Evolutionary conservation across 2,797 vertebrate genomes (phyloP).

Genomic region (Pipistrellus nathusii): DNA sequence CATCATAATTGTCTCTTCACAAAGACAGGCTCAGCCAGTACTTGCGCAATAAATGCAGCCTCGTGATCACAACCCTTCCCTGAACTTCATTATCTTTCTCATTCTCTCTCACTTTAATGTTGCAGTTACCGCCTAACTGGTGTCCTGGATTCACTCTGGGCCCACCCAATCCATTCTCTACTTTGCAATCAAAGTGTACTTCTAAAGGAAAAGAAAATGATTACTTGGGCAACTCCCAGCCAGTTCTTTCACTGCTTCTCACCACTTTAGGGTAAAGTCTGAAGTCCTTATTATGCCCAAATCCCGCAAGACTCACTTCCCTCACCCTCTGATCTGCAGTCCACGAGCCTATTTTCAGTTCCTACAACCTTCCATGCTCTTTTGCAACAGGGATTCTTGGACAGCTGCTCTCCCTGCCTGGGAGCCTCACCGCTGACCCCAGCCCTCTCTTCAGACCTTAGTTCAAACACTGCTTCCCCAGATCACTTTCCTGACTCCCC

Average conservation of each 20-base stretch:
- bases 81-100: rapidly evolving
- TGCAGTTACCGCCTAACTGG: neutral
- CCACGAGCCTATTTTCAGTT: neutral
- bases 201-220: neutral
- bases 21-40: neutral
- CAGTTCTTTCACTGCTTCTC: neutral
- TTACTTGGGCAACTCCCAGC: neutral
- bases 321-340: neutral
- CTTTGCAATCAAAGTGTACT: neutral
- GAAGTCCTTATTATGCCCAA: neutral
- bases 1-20: neutral
- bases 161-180: neutral
- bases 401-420: neutral
- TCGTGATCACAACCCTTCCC: rapidly evolving
- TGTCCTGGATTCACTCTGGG: neutral
- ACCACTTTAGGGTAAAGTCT: neutral
- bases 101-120: neutral
- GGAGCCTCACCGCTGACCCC: neutral
- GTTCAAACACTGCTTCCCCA: neutral
- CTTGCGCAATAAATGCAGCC: rapidly evolving
- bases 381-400: neutral
- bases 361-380: neutral
- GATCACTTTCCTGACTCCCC: neutral
- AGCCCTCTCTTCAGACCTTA: neutral
- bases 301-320: neutral